Percentiles rank a stretch among this genome's conserved stretches.
These are phyloP conservation scores for Anas bahamensis DNA, from an alignment of 2,797 vertebrate species.

Conservation along the genomic window DNA sequence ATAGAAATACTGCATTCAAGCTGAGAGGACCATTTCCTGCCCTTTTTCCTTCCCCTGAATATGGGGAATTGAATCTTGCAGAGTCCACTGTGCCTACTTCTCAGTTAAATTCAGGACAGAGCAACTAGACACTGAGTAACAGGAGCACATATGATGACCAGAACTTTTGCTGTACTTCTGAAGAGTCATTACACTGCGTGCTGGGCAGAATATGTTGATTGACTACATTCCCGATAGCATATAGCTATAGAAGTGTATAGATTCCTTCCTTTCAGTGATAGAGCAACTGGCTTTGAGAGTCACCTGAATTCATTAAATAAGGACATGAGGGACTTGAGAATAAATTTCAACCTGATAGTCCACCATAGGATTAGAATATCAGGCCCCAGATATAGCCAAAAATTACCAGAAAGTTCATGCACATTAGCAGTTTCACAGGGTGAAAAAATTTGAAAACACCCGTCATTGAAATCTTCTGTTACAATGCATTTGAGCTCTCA, in stretches of 20 bases:
- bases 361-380: background rate
- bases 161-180: background rate
- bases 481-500: background rate
- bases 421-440: accelerated
- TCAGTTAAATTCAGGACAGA: background rate
- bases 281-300: background rate
- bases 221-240: background rate
- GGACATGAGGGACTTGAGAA: accelerated
- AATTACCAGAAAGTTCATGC: background rate
- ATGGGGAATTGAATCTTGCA: background rate
- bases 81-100: background rate
- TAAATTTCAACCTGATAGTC: background rate
- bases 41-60: background rate
- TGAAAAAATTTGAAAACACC: background rate
- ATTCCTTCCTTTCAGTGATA: background rate
- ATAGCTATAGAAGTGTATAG: background rate
- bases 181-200: background rate
- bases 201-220: background rate
- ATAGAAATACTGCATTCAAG: background rate
- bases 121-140: background rate
- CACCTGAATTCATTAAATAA: background rate
- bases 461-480: background rate
- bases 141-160: background rate
- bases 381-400: background rate
- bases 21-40: background rate